Base-by-base conservation (phyloP, 2,888 invertebrate species). In the Trisateles emortualis region DNA sequence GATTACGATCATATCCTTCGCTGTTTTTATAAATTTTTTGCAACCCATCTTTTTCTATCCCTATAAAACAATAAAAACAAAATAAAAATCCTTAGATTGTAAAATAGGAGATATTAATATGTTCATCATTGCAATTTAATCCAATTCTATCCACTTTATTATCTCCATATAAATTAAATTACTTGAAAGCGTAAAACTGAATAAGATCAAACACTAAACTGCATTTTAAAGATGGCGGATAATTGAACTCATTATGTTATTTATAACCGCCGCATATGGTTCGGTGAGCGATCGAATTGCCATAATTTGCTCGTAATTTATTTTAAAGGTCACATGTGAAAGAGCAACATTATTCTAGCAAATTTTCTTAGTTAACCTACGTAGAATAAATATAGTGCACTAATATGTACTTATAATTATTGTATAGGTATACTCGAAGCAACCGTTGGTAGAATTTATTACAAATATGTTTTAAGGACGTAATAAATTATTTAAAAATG, bases 221-320 rank as follows among this genome's bases (percentile, higher is more conserved):
- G 70, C 74, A 67, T 73, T 75, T 76, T 65, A 77, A 79, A 78
- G 76, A 81, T 83, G 79, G 78, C 72, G 76, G 66, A 72, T 84
- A 83, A 86, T 85, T 85, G 79, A 78, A 72, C 80, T 84, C 82
- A 86, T 86, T 84, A 86, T 67, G 78, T 83, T 83, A 83, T 84
- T 86, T 83, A 81, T 81, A 82, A 68, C 76, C 75, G 36, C 76
- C 78, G 72, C 79, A 81, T 78, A 83, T 74, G 82, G 81, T 75
- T 69, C 69, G 74, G 71, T 72, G 66, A 68, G 67, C 76, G 78
- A 78, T 76, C 76, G 76, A 78, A 79, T 81, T 74, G 76, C 79
- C 63, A 77, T 79, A 83, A 86, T 86, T 86, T 84, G 72, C 74
- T 70, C 55, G 77, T 69, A 83, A 83, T 83, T 84, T 82, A 78